Percentiles rank a stretch among this genome's conserved stretches.
These are phyloP conservation scores for Gisinianus flammeolus DNA, from an alignment of 2,888 invertebrate species.

Conservation along the genomic window DNA sequence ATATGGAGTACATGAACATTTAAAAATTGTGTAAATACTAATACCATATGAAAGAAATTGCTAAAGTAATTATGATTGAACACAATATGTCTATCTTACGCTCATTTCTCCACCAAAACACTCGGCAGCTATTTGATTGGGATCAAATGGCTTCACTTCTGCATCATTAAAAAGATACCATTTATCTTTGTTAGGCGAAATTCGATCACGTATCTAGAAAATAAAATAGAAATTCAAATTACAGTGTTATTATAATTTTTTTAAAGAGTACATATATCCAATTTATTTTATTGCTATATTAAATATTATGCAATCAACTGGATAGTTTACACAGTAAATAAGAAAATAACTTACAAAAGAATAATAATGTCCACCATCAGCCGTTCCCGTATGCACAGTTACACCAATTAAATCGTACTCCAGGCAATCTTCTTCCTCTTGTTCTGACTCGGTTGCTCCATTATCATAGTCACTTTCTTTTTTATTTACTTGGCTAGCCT, in stretches of 20 bases:
- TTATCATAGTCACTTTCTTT: slow-evolving; percentile 41
- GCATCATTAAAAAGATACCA: slow-evolving; percentile 94
- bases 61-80: neutral
- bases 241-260: too few relatives aligned
- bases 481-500: slow-evolving; percentile 30
- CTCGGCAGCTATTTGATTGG: slow-evolving; percentile 90
- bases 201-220: slow-evolving; percentile 76
- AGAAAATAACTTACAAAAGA: slow-evolving; percentile 69
- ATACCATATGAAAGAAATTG: too few relatives aligned
- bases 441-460: slow-evolving; percentile 61
- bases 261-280: slow-evolving; percentile 71
- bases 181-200: slow-evolving; percentile 75
- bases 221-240: too few relatives aligned
- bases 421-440: slow-evolving; percentile 60
- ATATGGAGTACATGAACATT: too few relatives aligned
- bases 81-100: slow-evolving; percentile 67
- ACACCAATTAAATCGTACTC: slow-evolving; percentile 86
- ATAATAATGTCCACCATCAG: slow-evolving; percentile 84
- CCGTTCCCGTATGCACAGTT: slow-evolving; percentile 97
- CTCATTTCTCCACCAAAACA: slow-evolving; percentile 99
- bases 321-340: too few relatives aligned
- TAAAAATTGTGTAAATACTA: too few relatives aligned
- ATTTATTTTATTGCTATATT: too few relatives aligned
- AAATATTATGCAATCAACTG: too few relatives aligned
- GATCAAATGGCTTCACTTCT: slow-evolving; percentile 93